Evolutionary conservation across 2,888 invertebrate genomes (phyloP), one percentile per base, ranked within the genome.

Genomic region (Lycia hirtaria): DNA sequence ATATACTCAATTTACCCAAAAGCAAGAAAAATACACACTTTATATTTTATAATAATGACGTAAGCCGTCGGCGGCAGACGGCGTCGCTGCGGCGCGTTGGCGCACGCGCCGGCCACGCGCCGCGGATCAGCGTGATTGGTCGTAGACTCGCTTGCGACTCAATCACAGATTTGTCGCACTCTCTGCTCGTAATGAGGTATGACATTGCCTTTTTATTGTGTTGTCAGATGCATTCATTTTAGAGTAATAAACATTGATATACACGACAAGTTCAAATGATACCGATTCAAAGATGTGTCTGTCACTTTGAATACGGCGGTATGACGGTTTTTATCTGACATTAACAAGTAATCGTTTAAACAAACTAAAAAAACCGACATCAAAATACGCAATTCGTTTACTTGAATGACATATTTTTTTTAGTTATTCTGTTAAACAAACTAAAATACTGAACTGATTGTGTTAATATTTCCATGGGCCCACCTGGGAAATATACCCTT

Each of bases 171-270:
- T 82, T 78, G 81, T 73, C 75, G 75, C 77, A 75, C 70, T 71
- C 70, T 71, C 64, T 57, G 62, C 60, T 72, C 57, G 68, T 86
- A 88, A 88, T 83, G 83, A 87, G 81, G 69, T 81, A 79, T 88
- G 87, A 88, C 87, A 85, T 80, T 73, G 83, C 81, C 60, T 81
- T 81, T 82, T 80, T 80, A 76, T 75, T 77, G 67, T 66, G 45
- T 64, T 60, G 60, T 54, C 65, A 62, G 60, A 60, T 60, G 61
- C 67, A 65, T 63, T 64, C 60, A 59, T 56, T 48, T 55, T 24
- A 50, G 48, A 53, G 56, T 14, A 26, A 2, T 2, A 7, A 38
- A 35, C n/a, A n/a, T n/a, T n/a, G n/a, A n/a, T n/a, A n/a, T n/a
- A n/a, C n/a, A n/a, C n/a, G n/a, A n/a, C n/a, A n/a, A n/a, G n/a